A percentile compares a stretch with the other conserved stretches of the same genome.
Conservation (phyloP, 2,797 vertebrate species). For the Clarias fuscus region DNA sequence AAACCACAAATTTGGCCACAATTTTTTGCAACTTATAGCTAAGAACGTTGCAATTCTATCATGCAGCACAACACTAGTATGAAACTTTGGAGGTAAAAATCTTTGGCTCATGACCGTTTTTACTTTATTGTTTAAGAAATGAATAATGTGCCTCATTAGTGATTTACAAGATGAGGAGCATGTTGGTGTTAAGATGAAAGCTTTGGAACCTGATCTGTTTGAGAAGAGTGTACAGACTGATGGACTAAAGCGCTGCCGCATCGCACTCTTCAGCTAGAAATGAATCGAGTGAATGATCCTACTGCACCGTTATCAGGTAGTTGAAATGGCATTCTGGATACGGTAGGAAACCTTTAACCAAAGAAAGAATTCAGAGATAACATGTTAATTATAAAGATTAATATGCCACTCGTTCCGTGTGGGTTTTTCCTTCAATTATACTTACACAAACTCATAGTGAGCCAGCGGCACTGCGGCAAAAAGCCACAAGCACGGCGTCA, state of each 20-base stretch:
- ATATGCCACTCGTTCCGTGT: neutral
- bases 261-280: neutral
- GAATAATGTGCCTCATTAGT: neutral
- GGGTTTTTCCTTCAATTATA: constrained; percentile 30
- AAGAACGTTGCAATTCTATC: neutral
- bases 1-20: too few relatives aligned
- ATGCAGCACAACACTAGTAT: neutral
- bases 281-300: neutral
- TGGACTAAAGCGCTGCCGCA: neutral
- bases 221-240: neutral
- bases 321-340: neutral
- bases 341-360: neutral
- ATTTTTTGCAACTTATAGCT: too few relatives aligned
- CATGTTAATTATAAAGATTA: neutral
- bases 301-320: neutral
- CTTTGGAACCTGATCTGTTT: neutral
- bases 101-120: neutral
- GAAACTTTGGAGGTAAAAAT: neutral
- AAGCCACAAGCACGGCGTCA: neutral
- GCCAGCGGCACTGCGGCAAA: neutral
- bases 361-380: neutral
- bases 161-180: neutral
- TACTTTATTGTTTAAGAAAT: too few relatives aligned
- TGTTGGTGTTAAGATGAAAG: neutral
- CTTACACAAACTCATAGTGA: neutral